phyloP scores from a whole-genome alignment of 1,140 invertebrate species.

The Vanessa tameamea region DNA sequence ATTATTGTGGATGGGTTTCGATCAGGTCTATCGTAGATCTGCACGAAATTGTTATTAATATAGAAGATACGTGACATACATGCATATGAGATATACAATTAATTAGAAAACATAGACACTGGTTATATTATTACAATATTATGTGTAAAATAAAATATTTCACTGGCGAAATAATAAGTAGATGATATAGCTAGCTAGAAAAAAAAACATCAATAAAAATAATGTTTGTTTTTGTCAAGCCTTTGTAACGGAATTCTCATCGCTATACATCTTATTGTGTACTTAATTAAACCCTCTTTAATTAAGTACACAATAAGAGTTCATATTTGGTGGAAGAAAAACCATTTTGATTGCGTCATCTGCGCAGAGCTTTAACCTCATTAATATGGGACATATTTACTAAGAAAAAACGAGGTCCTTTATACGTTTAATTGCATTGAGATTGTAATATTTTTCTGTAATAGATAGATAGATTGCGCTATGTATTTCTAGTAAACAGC shows the following conservation, averaged over 20 bases:
- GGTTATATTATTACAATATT: no score
- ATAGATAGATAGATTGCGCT: no score
- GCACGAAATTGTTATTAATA: no score
- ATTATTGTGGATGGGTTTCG: no score
- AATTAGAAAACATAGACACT: no score
- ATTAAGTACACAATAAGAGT: slow-evolving; percentile 19
- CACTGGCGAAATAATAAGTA: no score
- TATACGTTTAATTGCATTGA: not conserved
- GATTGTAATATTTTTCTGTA: no score
- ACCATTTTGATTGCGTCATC: not conserved
- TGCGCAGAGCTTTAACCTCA: not conserved
- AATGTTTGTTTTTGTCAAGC: slow-evolving; percentile 7
- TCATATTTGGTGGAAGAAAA: slow-evolving; percentile 11
- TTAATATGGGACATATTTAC: not conserved
- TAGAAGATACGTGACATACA: no score
- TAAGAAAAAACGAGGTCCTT: not conserved
- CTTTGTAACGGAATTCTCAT: slow-evolving; percentile 6
- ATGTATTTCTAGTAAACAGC: no score
- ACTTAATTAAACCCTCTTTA: slow-evolving; percentile 10
- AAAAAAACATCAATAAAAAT: not conserved
- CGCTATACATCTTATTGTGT: slow-evolving; percentile 1
- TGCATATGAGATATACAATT: no score
- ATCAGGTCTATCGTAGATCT: no score
- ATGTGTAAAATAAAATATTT: no score
- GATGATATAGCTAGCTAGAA: not conserved